Base-by-base conservation (phyloP, 1,140 invertebrate species). In the Papilio polytes region DNA sequence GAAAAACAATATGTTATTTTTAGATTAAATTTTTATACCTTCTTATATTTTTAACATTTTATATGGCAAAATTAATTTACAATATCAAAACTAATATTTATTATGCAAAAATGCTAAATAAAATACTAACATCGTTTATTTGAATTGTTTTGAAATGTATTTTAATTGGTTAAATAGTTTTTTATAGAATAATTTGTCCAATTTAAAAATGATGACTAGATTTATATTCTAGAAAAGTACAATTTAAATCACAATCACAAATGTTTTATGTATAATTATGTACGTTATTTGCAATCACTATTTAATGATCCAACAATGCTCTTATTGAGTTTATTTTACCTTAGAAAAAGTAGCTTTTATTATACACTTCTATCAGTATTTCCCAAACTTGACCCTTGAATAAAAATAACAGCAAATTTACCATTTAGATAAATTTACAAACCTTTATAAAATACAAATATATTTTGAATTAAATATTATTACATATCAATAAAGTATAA, bases 21-120 rank as follows among this genome's bases (percentile, higher is more conserved):
- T 22, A 56, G 53, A 56, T n/a, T 2, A 12, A 22, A 63, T 63
- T 63, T 26, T 63, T 63, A 59, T 22, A 59, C 56, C 8, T 20
- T 59, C 18, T 13, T 70, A 70, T 70, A 70, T 70, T 36, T 70
- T 70, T 70, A 70, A 12, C 63, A 31, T 31, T 36, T 70, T 70
- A 36, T 31, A 36, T 70, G 18, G 6, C 2, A 20, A 56, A 56
- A 56, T 56, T n/a, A 20, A 18, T 15, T 18, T 18, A 18, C 8
- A 1, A 31, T 18, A 70, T 70, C 22, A 70, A 31, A 2, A 12
- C 9, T 31, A 8, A 2, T 59, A 63, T 63, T 63, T 63, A 3
- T 26, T 26, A 63, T 26, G 31, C 20, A 63, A 26, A 63, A 13
- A 41, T 63, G 9, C 2, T 63, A 70, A 15, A 0, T 4, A 70